phyloP scores from a whole-genome alignment of 2,113 vertebrate genomes.

The Progne subis region DNA sequence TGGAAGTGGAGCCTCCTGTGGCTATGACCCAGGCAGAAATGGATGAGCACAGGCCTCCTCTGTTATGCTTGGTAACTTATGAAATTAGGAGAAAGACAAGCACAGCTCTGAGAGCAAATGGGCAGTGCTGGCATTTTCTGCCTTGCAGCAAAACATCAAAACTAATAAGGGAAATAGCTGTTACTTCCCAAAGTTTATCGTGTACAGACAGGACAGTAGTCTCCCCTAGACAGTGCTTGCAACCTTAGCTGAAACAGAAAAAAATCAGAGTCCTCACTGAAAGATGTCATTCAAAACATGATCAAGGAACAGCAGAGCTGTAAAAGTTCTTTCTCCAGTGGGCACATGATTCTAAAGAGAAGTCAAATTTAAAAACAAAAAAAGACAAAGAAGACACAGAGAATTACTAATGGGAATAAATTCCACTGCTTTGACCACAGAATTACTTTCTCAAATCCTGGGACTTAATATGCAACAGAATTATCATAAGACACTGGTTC shows the following conservation, averaged over 20 bases:
- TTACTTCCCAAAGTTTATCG: neutral
- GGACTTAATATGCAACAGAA: neutral
- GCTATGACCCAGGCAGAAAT: neutral
- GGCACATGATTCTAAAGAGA: neutral
- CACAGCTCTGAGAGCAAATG: neutral
- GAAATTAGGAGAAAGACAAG: neutral
- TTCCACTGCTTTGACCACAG: neutral
- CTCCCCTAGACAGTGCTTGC: neutral
- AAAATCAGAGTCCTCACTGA: neutral
- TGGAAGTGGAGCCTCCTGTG: neutral
- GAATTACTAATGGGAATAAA: neutral
- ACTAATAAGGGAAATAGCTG: neutral
- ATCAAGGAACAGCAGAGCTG: neutral
- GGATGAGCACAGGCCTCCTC: neutral
- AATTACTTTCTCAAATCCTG: neutral
- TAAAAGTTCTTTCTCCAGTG: neutral
- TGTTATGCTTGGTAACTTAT: neutral
- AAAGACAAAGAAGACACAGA: neutral
- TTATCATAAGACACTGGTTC: neutral
- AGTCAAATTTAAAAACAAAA: neutral
- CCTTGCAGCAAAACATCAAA: neutral
- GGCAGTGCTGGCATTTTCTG: neutral
- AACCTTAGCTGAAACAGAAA: neutral
- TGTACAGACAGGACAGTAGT: neutral
- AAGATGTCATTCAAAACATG: neutral